Base-by-base conservation (phyloP, 2,113 vertebrate species). In the Rhabdornis inornatus region DNA sequence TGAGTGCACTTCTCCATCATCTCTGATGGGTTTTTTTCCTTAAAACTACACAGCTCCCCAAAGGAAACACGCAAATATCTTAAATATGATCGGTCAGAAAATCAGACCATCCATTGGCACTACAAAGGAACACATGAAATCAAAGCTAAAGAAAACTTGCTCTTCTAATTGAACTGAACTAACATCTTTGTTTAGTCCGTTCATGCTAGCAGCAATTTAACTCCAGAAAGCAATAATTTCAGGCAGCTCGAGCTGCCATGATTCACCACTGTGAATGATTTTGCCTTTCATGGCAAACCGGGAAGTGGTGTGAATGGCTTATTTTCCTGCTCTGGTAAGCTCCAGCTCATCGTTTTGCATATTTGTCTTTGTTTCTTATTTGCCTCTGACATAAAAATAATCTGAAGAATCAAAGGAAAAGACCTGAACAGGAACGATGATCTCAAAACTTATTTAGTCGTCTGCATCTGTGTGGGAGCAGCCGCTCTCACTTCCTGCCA, bases 311-410 rank as follows among this genome's bases (percentile, higher is more conserved):
- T 31, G 86, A 97, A 97, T 90, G 93, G 93, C 80, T 98, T 98
- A 72, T 98, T 97, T 98, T 97, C 97, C 96, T 98, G 98, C 98
- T 97, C 95, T 96, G 80, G 95, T 98, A 98, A 98, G 94, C 97
- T 97, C 97, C 81, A 69, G 96, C 97, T 97, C 87, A 63, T 95
- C 96, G 87, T 97, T 98, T 94, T 91, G 69, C 91, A 97, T 92
- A 97, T 98, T 97, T 97, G 96, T 98, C 97, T 97, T 97, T 97
- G 96, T 97, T 98, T 97, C 96, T 96, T 97, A 97, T 98, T 98
- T 97, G 93, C 94, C 92, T 96, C 95, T 74, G 24, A 92, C 91
- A 71, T 65, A 96, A 96, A 92, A 98, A 98, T 97, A 97, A 97
- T 95, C 96, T 65, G 88, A 97, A 97, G 97, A 98, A 97, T 97